A percentile compares a stretch with the other conserved stretches of the same genome.
These are phyloP conservation scores for Sapajus apella DNA, from an alignment of 2,113 vertebrate genomes.

Conservation along the genomic window DNA sequence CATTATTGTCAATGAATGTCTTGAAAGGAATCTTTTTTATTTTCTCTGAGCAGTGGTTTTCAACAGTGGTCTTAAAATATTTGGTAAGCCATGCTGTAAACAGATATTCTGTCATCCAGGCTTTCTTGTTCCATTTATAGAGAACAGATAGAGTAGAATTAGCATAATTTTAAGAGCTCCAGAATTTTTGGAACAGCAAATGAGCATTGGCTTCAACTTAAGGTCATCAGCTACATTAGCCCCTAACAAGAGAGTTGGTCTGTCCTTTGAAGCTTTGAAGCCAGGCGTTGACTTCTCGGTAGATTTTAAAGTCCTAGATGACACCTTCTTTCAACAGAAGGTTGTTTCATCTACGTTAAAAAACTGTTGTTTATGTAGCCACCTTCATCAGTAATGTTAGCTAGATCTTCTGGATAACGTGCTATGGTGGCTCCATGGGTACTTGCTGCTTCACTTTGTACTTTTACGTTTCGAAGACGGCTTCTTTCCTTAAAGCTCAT, in stretches of 20 bases:
- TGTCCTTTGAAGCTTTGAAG: background rate
- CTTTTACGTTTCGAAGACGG: background rate
- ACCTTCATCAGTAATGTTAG: background rate
- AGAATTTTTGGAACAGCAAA: background rate
- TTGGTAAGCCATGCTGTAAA: background rate
- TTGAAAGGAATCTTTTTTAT: background rate
- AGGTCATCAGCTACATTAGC: background rate
- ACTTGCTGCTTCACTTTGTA: background rate
- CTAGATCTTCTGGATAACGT: background rate
- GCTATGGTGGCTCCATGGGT: background rate
- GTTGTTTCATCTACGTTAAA: background rate
- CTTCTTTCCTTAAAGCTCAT: background rate
- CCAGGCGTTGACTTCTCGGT: background rate
- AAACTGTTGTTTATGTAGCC: background rate
- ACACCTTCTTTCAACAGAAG: background rate
- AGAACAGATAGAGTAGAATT: background rate
- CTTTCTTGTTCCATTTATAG: background rate
- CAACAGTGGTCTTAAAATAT: background rate
- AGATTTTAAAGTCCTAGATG: background rate
- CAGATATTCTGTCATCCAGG: background rate
- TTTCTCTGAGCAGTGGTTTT: background rate
- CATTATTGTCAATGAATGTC: background rate
- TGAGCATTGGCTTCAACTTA: background rate
- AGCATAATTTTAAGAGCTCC: background rate
- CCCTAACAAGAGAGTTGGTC: background rate